Percentiles rank a stretch among this genome's conserved stretches.
Evolutionary conservation across 2,888 invertebrate genomes (phyloP).

Genomic region (Carterocephalus palaemon): DNA sequence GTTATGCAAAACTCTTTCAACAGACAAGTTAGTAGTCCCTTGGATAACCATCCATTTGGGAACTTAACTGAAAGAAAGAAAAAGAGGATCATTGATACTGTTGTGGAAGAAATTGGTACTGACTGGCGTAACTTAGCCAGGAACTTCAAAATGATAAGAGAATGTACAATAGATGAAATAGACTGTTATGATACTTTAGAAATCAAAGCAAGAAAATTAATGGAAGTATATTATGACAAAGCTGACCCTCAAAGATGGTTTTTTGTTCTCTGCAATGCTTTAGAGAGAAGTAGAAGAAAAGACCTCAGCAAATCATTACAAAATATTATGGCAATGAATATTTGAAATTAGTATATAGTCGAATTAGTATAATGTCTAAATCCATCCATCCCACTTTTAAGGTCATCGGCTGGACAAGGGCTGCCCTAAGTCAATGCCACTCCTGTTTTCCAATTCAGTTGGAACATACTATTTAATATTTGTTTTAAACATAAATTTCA

Average conservation of each 20-base stretch:
- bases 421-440: no score
- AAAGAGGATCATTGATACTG: slow-evolving; percentile 50
- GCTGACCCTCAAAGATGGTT: slow-evolving; percentile 63
- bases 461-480: no score
- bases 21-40: slow-evolving; percentile 31
- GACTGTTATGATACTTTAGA: slow-evolving; percentile 40
- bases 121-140: slow-evolving; percentile 63
- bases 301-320: slow-evolving; percentile 55
- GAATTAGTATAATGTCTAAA: slow-evolving; percentile 1
- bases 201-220: slow-evolving; percentile 48
- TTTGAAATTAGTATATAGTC: slow-evolving; percentile 35
- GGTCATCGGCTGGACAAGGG: no score
- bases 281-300: slow-evolving; percentile 56
- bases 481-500: no score
- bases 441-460: no score
- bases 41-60: slow-evolving; percentile 38
- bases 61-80: slow-evolving; percentile 46
- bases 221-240: slow-evolving; percentile 46
- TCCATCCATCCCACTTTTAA: no score
- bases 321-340: slow-evolving; percentile 62
- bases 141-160: slow-evolving; percentile 56
- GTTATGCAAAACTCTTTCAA: slow-evolving; percentile 28
- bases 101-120: slow-evolving; percentile 57
- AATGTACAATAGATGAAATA: slow-evolving; percentile 59
- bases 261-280: slow-evolving; percentile 56